phyloP scores from a whole-genome alignment of 2,113 vertebrate species.

The Columba janthina region DNA sequence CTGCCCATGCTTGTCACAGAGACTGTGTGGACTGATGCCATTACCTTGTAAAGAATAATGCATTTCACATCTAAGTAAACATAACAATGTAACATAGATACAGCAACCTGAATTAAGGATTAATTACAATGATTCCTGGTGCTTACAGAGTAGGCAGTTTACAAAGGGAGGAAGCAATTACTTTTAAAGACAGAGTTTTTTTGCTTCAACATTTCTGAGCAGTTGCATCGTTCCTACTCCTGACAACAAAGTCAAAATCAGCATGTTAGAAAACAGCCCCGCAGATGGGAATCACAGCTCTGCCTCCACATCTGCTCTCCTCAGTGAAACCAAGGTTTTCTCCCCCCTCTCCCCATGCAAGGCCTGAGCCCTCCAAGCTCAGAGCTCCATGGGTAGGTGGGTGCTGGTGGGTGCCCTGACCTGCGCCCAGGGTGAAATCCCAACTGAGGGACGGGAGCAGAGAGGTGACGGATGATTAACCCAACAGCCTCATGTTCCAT shows the following conservation, averaged over 20 bases:
- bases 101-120: constrained; percentile 31
- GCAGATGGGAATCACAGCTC: neutral
- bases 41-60: constrained; percentile 43
- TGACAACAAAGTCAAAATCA: constrained; percentile 6
- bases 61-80: constrained; percentile 53
- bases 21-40: constrained; percentile 14
- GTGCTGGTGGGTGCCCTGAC: neutral
- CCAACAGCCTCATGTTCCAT: neutral
- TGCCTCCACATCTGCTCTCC: neutral
- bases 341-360: fast-evolving
- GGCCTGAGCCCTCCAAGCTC: neutral
- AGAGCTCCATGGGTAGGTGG: neutral
- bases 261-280: neutral
- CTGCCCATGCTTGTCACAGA: constrained; percentile 42
- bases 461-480: neutral
- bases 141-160: constrained; percentile 18
- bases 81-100: constrained; percentile 31
- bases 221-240: constrained; percentile 43
- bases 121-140: neutral
- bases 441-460: neutral
- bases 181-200: constrained; percentile 22
- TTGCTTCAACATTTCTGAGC: constrained; percentile 40
- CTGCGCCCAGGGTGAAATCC: neutral
- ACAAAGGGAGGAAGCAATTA: constrained; percentile 53
- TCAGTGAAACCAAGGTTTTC: neutral